Evolutionary conservation across 2,113 vertebrate genomes (phyloP).

Genomic region (Phoenicopterus ruber): DNA sequence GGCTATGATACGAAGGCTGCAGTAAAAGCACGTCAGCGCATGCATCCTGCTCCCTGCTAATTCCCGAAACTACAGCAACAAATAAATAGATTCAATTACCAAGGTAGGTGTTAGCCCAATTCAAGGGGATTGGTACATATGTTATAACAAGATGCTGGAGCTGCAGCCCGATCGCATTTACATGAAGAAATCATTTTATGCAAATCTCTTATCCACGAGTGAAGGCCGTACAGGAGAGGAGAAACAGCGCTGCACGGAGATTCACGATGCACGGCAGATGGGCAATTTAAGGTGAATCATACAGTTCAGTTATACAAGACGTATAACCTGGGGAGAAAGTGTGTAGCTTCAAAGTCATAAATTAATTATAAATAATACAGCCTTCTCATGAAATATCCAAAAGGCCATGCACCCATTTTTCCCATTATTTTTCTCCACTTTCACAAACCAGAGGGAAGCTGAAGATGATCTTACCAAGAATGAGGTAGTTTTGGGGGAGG

Average conservation of each 20-base stretch:
- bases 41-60: rapidly evolving
- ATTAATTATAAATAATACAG: constrained; percentile 49
- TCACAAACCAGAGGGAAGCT: background rate
- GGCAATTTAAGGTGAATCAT: constrained; percentile 49
- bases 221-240: background rate
- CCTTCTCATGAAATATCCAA: constrained; percentile 43
- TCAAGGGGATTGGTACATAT: background rate
- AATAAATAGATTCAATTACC: constrained; percentile 3
- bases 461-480: background rate
- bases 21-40: background rate
- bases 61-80: background rate
- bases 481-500: background rate
- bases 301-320: constrained; percentile 1
- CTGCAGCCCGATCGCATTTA: background rate
- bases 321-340: constrained; percentile 3
- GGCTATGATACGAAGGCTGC: rapidly evolving
- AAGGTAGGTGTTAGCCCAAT: background rate
- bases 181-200: constrained; percentile 47
- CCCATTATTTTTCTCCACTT: background rate
- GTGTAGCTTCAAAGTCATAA: constrained; percentile 21
- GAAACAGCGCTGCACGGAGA: background rate
- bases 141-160: background rate
- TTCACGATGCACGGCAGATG: background rate
- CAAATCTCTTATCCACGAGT: background rate
- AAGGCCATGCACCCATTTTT: background rate